Evolutionary conservation across 2,797 vertebrate genomes (phyloP).

Genomic region (Arrhamphus sclerolepis): DNA sequence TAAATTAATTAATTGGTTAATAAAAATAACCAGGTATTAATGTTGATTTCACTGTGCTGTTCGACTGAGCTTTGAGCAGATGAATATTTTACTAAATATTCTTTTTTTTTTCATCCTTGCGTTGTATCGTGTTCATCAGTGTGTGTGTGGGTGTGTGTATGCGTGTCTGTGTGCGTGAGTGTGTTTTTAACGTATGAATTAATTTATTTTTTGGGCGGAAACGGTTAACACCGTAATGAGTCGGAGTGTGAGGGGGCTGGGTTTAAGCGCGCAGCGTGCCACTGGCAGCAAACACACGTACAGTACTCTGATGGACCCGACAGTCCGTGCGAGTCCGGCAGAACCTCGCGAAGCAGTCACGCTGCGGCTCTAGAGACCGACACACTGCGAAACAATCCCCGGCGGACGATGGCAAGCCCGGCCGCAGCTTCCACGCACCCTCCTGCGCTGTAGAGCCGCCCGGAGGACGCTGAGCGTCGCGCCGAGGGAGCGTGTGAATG

Average conservation of each 20-base stretch:
- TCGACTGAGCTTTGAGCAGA: background rate
- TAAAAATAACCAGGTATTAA: too few relatives aligned
- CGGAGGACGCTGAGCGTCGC: conserved; percentile 39
- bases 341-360: conserved; percentile 61
- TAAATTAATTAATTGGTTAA: too few relatives aligned
- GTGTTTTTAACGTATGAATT: background rate
- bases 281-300: conserved; percentile 37
- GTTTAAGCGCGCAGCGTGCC: conserved; percentile 74
- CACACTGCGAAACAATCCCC: conserved; percentile 45
- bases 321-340: conserved; percentile 69
- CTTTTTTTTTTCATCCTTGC: too few relatives aligned
- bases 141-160: too few relatives aligned
- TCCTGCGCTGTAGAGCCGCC: conserved; percentile 16
- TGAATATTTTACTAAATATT: too few relatives aligned
- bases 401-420: conserved; percentile 59
- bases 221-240: conserved; percentile 78
- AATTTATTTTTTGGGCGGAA: conserved; percentile 63
- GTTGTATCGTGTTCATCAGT: too few relatives aligned
- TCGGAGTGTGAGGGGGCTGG: conserved; percentile 76
- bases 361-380: conserved; percentile 64
- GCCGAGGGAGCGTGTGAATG: conserved; percentile 72
- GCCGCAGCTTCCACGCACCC: conserved; percentile 19
- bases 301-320: conserved; percentile 75
- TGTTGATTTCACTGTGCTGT: too few relatives aligned
- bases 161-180: too few relatives aligned